Evolutionary conservation across 2,797 vertebrate genomes (phyloP), one percentile per base, ranked within the genome.

Genomic region (Silurus lanzhouensis): DNA sequence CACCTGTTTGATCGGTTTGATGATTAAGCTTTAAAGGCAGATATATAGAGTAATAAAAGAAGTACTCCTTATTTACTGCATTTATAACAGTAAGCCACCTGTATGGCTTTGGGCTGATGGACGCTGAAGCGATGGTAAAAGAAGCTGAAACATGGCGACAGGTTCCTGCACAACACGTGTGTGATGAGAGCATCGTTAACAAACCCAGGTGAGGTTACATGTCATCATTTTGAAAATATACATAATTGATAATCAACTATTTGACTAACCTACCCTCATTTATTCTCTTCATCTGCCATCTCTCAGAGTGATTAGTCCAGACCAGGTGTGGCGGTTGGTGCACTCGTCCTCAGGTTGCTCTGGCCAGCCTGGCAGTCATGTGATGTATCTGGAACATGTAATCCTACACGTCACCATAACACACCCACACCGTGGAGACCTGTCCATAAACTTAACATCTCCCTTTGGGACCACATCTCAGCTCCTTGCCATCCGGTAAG

Each of bases 51-150:
- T n/a, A 64, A 6, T 80, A 25, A 48, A 63, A 25, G 20, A n/a
- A 44, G 6, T 7, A 10, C 25, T 64, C 2, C 17, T 77, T 38
- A 60, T 22, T 20, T 44, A 22, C 61, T 61, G 27, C 20, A 31
- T 83, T 19, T 44, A 10, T n/a, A 68, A 19, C 92, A 99, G 98
- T 99, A 94, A 99, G 98, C 93, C 98, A 99, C 88, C 95, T 98
- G 74, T 99, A 98, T 90, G 98, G 98, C 90, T 99, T 98, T 88
- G 98, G 98, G 89, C 91, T 99, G 91, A 96, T 99, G 96, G 96
- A 99, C 92, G 98, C 98, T 58, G 97, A 98, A 94, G 94, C 94
- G 84, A 97, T 99, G 97, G 98, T 98, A 93, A 94, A 95, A 93
- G 97, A 97, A 92, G 97, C 98, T 0, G 96, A 97, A 93, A 95